Evolutionary conservation across 2,113 vertebrate genomes (phyloP).

Genomic region (Macaca mulatta): DNA sequence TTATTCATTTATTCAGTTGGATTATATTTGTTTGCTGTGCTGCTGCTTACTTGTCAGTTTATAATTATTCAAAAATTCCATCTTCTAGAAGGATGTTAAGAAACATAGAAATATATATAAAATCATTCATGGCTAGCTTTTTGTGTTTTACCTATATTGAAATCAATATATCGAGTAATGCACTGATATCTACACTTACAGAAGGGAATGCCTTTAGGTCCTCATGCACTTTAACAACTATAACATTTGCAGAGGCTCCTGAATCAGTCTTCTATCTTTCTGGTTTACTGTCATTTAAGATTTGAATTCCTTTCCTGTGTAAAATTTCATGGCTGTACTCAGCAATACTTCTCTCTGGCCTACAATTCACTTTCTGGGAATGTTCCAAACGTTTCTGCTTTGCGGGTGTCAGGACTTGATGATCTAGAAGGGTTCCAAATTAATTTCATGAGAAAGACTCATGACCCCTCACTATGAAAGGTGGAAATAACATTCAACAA

Average conservation of each 20-base stretch:
- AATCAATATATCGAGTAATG: not conserved
- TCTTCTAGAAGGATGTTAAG: not conserved
- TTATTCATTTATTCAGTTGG: not conserved
- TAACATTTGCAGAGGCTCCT: slow-evolving; percentile 41
- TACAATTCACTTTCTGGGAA: slow-evolving; percentile 38
- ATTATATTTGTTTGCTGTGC: not conserved
- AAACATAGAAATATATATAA: not conserved
- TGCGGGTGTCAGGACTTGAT: not conserved
- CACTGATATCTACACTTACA: not conserved
- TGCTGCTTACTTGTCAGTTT: not conserved
- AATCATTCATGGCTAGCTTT: not conserved
- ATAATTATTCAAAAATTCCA: not conserved
- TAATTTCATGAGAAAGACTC: not conserved
- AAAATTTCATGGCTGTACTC: slow-evolving; percentile 65
- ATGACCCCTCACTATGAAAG: not conserved
- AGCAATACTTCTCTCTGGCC: slow-evolving; percentile 47
- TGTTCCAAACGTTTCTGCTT: not conserved
- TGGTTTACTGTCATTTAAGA: slow-evolving; percentile 67
- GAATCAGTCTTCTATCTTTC: slow-evolving; percentile 62
- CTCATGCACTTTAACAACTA: slow-evolving; percentile 26
- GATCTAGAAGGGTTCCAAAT: not conserved
- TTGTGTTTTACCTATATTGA: not conserved
- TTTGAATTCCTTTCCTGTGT: slow-evolving; percentile 63
- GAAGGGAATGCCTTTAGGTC: not conserved
- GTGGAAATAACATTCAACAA: not conserved